phyloP scores from a whole-genome alignment of 2,113 vertebrate genomes.

The Mormyrus iriodes region DNA sequence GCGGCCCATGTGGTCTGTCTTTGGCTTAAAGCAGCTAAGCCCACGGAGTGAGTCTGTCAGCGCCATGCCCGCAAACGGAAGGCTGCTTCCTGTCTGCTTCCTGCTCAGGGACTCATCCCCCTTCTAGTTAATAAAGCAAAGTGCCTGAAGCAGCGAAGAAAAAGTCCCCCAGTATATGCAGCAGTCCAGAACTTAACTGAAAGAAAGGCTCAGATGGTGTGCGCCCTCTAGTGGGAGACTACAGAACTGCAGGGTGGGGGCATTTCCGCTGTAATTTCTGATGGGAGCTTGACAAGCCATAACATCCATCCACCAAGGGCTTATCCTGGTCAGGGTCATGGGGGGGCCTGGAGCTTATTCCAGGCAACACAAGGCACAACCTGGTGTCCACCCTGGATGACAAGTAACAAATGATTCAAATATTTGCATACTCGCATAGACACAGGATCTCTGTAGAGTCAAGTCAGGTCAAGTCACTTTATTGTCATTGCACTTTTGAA shows the following conservation, averaged over 20 bases:
- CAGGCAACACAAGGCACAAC: not conserved
- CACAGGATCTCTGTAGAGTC: not conserved
- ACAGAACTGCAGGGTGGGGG: not conserved
- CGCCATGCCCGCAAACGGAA: slow-evolving; percentile 28
- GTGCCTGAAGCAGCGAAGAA: slow-evolving; percentile 14
- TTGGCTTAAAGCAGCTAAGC: slow-evolving; percentile 52
- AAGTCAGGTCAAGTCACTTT: not conserved
- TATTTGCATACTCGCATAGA: not conserved
- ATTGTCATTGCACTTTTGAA: not conserved
- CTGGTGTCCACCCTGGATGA: not conserved
- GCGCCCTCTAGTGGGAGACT: slow-evolving; percentile 14
- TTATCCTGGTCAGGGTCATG: not conserved
- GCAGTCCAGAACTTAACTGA: not conserved
- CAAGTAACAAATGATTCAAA: not conserved
- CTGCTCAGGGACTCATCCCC: slow-evolving; percentile 16
- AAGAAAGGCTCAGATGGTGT: not conserved
- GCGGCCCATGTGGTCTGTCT: slow-evolving; percentile 25
- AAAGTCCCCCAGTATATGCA: slow-evolving; percentile 12
- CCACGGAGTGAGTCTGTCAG: slow-evolving; percentile 19
- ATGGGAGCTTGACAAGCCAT: not conserved
- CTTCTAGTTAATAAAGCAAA: slow-evolving; percentile 33
- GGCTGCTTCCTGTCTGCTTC: slow-evolving; percentile 20
- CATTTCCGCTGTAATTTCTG: not conserved
- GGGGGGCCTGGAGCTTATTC: not conserved
- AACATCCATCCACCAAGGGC: not conserved